Evolutionary conservation across 2,113 vertebrate genomes (phyloP).

Genomic region (Philantomba maxwellii): DNA sequence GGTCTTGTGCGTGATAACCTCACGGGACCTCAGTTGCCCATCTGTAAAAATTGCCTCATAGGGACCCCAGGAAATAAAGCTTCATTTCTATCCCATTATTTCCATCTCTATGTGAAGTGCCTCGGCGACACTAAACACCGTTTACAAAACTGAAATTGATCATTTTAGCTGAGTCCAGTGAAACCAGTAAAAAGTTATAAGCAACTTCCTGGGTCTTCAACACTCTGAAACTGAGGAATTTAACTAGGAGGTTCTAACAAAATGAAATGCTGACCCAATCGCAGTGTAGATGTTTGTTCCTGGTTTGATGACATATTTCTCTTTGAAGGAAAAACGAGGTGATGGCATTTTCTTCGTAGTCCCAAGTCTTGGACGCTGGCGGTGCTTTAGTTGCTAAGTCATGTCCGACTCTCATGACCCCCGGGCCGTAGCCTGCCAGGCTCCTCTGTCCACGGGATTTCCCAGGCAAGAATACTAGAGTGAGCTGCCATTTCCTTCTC

Average conservation of each 20-base stretch:
- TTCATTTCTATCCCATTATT: neutral
- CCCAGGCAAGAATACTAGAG: neutral
- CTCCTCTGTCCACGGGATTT: neutral
- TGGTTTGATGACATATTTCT: neutral
- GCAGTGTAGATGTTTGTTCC: neutral
- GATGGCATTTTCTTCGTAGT: neutral
- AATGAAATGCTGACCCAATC: neutral
- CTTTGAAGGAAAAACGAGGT: neutral
- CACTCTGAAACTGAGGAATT: neutral
- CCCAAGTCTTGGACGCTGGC: neutral
- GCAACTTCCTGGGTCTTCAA: neutral
- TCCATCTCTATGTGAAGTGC: neutral
- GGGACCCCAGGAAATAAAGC: neutral
- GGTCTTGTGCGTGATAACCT: neutral
- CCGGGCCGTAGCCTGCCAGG: neutral
- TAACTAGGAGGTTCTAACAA: neutral
- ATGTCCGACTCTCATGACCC: neutral
- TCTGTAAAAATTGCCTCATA: neutral
- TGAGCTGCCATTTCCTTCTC: neutral
- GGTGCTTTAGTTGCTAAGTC: neutral
- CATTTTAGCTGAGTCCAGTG: neutral
- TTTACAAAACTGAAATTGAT: neutral
- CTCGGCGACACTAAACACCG: neutral
- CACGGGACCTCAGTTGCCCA: neutral
- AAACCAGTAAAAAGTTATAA: neutral